These are phyloP conservation scores for Rhingia rostrata DNA, from an alignment of 2,888 invertebrate genomes.

Conservation along the genomic window DNA sequence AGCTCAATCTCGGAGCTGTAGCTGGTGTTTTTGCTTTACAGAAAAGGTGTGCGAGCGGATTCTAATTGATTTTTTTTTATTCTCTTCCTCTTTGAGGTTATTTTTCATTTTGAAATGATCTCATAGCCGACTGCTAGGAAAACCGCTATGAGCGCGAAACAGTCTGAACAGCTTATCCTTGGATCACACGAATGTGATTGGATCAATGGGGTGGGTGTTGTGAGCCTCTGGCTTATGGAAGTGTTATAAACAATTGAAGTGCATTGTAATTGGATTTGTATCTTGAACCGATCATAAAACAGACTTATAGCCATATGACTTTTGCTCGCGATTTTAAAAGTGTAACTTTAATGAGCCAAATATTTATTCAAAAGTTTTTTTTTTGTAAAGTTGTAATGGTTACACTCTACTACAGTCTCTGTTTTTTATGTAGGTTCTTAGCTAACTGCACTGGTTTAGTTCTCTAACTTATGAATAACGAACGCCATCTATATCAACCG, in stretches of 20 bases:
- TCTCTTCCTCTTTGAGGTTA: constrained; percentile 7
- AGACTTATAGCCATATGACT: too few species aligned
- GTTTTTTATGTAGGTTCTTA: too few species aligned
- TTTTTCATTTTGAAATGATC: constrained; percentile 46
- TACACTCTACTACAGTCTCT: too few species aligned
- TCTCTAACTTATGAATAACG: too few species aligned
- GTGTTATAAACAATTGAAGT: neutral
- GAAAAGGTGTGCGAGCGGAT: constrained; percentile 65
- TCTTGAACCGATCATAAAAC: neutral
- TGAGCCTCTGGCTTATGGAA: neutral
- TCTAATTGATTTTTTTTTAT: constrained; percentile 61
- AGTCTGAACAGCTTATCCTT: constrained; percentile 30
- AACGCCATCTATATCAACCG: too few species aligned
- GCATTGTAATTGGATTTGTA: constrained; percentile 9
- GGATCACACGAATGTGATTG: neutral
- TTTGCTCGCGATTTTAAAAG: neutral
- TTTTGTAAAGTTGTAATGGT: too few species aligned
- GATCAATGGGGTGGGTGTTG: constrained; percentile 27
- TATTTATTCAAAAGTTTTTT: too few species aligned
- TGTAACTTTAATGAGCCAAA: neutral
- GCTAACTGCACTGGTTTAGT: too few species aligned
- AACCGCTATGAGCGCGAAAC: neutral
- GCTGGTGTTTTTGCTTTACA: constrained; percentile 62
- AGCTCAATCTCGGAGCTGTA: constrained; percentile 31
- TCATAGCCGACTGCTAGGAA: constrained; percentile 20